Base-by-base conservation (phyloP, 2,113 vertebrate species). In the Pteruthius melanotis region DNA sequence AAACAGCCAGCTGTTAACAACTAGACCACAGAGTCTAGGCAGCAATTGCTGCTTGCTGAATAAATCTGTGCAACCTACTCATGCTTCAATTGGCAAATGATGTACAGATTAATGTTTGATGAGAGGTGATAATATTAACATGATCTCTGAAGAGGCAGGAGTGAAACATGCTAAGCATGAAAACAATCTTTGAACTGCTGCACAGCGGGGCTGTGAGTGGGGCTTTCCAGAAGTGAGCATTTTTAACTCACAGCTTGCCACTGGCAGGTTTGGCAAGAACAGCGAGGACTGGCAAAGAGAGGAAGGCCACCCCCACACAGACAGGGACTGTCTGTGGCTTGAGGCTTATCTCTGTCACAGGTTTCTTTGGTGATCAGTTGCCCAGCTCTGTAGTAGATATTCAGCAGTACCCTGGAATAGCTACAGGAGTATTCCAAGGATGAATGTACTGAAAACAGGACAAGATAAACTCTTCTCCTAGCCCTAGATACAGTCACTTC, bases 81-180 rank as follows among this genome's bases (percentile, higher is more conserved):
- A 66, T 35, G 77, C 85, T 81, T 93, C 84, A 85, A 47, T 19
- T 90, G 78, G 89, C 75, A 95, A 96, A 85, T 21, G 9, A 69
- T 31, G 74, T 93, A 80, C 47, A 65, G 45, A 83, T 61, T 83
- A 90, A 92, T 57, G 93, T 94, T 92, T 92, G 96, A 96, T 75
- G 75, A 90, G 93, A 81, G 35, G 53, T 68, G 83, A 74, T 79
- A 86, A 79, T 72, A 97, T 86, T 81, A 96, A 90, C 63, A 39
- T 10, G 56, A 83, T 44, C 83, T 96, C 86, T 79, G 83, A 96
- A 93, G 80, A 87, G 63, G 49, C 76, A 64, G 57, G 6, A 52
- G 28, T 2, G 5, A 64, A 84, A 84, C 61, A 59, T 24, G 76
- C 72, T 47, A 63, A 92, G 63, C 90, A 87, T 31, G 49, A 78